Evolutionary conservation across 2,888 invertebrate species (phyloP).

Genomic region (Mamestra brassicae): DNA sequence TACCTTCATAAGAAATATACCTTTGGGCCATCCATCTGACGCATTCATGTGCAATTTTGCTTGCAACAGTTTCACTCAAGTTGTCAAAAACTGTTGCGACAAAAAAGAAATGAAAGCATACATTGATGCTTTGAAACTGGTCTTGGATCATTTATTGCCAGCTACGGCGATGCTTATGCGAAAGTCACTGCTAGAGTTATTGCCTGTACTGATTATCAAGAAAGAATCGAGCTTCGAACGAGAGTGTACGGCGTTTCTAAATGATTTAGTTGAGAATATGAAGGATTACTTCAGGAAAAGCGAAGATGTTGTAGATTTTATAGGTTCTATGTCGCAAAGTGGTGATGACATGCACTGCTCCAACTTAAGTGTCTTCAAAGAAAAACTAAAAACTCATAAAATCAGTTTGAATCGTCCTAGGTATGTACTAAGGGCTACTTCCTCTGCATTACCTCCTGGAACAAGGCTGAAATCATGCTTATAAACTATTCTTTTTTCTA

Average conservation of each 20-base stretch:
- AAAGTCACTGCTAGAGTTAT: conserved; percentile 87
- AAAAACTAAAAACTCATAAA: conserved; percentile 77
- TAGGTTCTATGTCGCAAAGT: conserved; percentile 72
- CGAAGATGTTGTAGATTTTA: conserved; percentile 84
- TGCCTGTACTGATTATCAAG: conserved; percentile 89
- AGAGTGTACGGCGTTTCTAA: conserved; percentile 83
- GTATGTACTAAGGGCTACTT: conserved; percentile 65
- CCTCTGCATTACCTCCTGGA: not conserved
- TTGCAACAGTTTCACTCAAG: conserved; percentile 88
- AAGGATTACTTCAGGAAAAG: conserved; percentile 82
- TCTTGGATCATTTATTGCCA: conserved; percentile 85
- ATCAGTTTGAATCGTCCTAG: conserved; percentile 79
- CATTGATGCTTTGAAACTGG: conserved; percentile 82
- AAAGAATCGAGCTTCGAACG: conserved; percentile 75
- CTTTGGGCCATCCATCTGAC: conserved; percentile 84
- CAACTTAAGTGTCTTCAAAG: conserved; percentile 72
- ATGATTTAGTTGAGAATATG: conserved; percentile 90
- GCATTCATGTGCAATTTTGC: conserved; percentile 91
- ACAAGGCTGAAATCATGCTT: not conserved
- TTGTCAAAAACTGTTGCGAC: conserved; percentile 83
- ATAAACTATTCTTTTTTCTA: conserved; percentile 65
- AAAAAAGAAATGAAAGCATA: conserved; percentile 76
- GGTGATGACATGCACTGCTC: conserved; percentile 64
- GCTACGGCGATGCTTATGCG: conserved; percentile 82
- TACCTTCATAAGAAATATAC: conserved; percentile 86